Evolutionary conservation across 2,888 invertebrate species (phyloP).

Genomic region (Melieria omissa): DNA sequence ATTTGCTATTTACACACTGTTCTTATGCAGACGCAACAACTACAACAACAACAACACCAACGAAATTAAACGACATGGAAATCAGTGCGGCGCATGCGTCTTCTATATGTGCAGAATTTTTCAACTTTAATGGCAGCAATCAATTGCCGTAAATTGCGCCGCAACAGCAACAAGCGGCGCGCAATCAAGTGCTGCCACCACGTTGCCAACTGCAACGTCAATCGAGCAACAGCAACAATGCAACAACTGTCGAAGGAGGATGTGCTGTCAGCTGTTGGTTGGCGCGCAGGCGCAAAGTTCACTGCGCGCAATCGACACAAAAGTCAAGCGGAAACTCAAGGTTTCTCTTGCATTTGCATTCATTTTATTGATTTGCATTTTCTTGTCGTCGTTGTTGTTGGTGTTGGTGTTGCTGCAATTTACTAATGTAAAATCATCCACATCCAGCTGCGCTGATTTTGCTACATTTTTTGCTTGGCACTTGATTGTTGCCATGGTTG

Average conservation of each 20-base stretch:
- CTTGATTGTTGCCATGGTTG: neutral
- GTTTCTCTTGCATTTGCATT: slow-evolving; percentile 4
- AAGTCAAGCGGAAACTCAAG: slow-evolving; percentile 31
- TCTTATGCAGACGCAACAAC: no score
- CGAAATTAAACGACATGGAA: no score
- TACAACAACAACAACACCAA: no score
- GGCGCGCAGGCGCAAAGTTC: slow-evolving; percentile 26
- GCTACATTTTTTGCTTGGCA: neutral
- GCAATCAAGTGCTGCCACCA: no score
- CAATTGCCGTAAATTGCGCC: slow-evolving; percentile 31
- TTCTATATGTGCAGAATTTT: slow-evolving; percentile 28
- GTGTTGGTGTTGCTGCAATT: neutral
- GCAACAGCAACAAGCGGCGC: slow-evolving; percentile 3
- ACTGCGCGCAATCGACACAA: slow-evolving; percentile 4
- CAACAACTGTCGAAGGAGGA: slow-evolving; percentile 3
- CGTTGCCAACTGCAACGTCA: no score
- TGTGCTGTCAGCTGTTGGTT: neutral
- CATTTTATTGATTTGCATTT: slow-evolving; percentile 16
- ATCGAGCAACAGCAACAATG: neutral
- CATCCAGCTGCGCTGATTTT: neutral
- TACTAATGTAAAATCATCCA: neutral
- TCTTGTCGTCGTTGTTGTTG: neutral
- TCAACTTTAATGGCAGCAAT: slow-evolving; percentile 37
- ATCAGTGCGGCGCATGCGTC: neutral
- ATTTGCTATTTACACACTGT: no score